Conservation (phyloP, 2,888 invertebrate species). For the Subacronicta megacephala region DNA sequence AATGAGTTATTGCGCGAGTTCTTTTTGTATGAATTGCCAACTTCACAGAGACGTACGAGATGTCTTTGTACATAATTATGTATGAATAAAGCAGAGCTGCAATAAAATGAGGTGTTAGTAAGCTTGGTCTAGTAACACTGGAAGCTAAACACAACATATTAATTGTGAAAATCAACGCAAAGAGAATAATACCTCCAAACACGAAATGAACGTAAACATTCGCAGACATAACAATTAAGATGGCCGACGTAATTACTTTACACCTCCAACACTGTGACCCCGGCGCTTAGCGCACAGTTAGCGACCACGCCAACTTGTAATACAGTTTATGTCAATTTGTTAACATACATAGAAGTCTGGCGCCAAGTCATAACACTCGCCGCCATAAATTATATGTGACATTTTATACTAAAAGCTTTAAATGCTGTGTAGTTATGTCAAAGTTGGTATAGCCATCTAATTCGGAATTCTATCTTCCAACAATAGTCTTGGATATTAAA, state of each 20-base stretch:
- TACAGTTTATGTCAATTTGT: background rate
- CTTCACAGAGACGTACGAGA: too few species aligned
- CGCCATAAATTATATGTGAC: background rate
- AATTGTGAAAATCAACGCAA: too few species aligned
- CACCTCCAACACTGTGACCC: background rate
- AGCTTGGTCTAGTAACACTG: background rate
- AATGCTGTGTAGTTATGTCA: too few species aligned
- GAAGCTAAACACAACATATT: background rate
- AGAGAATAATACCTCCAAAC: background rate
- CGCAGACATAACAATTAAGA: slow-evolving; percentile 1
- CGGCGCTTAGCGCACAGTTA: slow-evolving; percentile 2
- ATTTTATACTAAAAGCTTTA: background rate
- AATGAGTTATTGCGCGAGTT: background rate
- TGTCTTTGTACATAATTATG: too few species aligned
- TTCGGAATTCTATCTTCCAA: too few species aligned
- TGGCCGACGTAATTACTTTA: background rate
- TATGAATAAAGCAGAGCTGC: background rate
- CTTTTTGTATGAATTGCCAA: background rate
- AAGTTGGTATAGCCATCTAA: too few species aligned
- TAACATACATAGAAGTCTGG: background rate
- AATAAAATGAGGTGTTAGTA: background rate
- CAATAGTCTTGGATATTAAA: too few species aligned
- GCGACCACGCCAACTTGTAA: slow-evolving; percentile 2
- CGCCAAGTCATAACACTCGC: background rate
- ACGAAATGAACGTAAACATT: slow-evolving; percentile 1